Conservation (phyloP, 2,888 invertebrate genomes). For the Leistus spinibarbis region DNA sequence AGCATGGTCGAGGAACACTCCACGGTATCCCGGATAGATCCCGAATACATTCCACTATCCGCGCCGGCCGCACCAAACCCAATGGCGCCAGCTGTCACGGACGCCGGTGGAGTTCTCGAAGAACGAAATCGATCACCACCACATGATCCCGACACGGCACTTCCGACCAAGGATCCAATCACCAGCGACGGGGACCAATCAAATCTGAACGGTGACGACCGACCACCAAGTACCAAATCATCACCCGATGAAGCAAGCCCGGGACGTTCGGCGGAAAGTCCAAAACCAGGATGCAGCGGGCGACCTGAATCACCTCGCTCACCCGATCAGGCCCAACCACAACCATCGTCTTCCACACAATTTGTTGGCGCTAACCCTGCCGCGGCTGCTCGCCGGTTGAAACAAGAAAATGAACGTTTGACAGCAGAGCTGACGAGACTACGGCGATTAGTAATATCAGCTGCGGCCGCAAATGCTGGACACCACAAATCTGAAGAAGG, state of each 20-base stretch:
- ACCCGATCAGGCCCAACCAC: neutral
- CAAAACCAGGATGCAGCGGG: slow-evolving; percentile 6
- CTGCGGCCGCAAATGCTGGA: slow-evolving; percentile 61
- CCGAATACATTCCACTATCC: neutral
- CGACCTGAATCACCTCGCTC: slow-evolving; percentile 10
- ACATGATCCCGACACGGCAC: neutral
- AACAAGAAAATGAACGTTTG: slow-evolving; percentile 79
- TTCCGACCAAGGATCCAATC: neutral
- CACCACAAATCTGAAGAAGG: slow-evolving; percentile 57
- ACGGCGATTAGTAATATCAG: slow-evolving; percentile 69
- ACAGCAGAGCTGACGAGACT: slow-evolving; percentile 74
- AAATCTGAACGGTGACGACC: neutral
- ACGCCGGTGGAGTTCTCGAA: neutral
- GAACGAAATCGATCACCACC: slow-evolving; percentile 3
- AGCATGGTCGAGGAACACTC: slow-evolving; percentile 9
- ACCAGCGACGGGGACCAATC: slow-evolving; percentile 6
- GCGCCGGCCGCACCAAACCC: neutral
- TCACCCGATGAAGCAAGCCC: neutral
- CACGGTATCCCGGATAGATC: slow-evolving; percentile 4
- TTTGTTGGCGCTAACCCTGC: slow-evolving; percentile 51
- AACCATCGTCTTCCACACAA: slow-evolving; percentile 1
- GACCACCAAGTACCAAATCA: neutral
- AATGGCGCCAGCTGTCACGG: slow-evolving; percentile 6
- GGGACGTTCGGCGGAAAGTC: slow-evolving; percentile 3
- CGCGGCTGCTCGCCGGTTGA: slow-evolving; percentile 66